A percentile compares a stretch with the other conserved stretches of the same genome.
phyloP scores from a whole-genome alignment of 2,113 vertebrate genomes.

The Oxygymnocypris stewartii region DNA sequence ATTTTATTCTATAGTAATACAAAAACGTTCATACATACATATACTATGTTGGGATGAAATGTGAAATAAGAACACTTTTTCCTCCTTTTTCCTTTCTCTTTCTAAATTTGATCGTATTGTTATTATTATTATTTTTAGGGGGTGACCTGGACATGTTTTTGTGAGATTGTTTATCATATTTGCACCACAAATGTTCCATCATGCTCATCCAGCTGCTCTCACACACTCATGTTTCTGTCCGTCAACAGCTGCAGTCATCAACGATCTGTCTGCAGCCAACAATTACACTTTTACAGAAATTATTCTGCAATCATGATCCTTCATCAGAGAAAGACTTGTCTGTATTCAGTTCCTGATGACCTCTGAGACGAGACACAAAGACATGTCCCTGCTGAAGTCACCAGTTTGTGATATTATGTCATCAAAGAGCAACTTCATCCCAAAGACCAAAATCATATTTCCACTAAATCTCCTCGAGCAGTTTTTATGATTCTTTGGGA shows the following conservation, averaged over 20 bases:
- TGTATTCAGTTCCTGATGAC: not conserved
- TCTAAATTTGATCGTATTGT: too few relatives aligned
- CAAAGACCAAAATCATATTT: not conserved
- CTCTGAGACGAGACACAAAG: conserved; percentile 12
- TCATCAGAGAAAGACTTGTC: conserved; percentile 17
- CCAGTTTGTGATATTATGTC: conserved; percentile 12
- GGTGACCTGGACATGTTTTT: too few relatives aligned
- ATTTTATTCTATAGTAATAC: too few relatives aligned
- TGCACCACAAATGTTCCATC: too few relatives aligned
- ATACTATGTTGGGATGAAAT: not conserved
- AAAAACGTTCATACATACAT: not conserved
- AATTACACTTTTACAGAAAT: conserved; percentile 44
- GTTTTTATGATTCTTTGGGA: not conserved
- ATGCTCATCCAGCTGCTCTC: not conserved
- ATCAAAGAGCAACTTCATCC: not conserved
- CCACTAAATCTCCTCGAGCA: not conserved
- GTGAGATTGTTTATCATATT: too few relatives aligned
- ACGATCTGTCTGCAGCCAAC: not conserved
- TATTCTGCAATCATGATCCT: conserved; percentile 59
- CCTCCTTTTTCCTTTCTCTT: too few relatives aligned
- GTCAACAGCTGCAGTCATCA: conserved; percentile 44
- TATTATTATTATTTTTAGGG: too few relatives aligned
- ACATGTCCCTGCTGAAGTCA: conserved; percentile 8
- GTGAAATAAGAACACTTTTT: not conserved
- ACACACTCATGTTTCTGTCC: conserved; percentile 51